Base-by-base conservation (phyloP, 2,888 invertebrate genomes). In the Ophion ventricosus region DNA sequence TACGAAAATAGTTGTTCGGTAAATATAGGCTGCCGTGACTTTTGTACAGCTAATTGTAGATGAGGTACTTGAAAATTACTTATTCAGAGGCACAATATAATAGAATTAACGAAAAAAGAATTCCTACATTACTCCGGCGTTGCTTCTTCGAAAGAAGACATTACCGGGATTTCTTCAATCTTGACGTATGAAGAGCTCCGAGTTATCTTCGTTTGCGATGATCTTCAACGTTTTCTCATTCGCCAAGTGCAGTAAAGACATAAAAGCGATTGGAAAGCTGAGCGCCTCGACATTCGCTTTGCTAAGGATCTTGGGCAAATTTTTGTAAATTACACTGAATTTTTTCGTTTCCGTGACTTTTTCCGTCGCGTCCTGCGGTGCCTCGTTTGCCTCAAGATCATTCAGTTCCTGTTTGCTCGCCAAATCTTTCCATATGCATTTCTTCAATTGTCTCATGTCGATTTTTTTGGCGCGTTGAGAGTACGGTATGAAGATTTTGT, bases 391-490 rank as follows among this genome's bases (percentile, higher is more conserved):
- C 40, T 91, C 90, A 0, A 92, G 88, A 4, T 93, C 91, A 66
- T 91, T 80, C 17, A 25, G 2, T 49, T 14, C 14, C 17, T 14
- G 11, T 17, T 2, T 66, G 7, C 23, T 64, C 0, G 94, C 94
- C 10, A 97, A 93, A 85, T 96, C 92, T 59, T 94, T 94, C 96
- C 97, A 97, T 85, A 97, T 96, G 75, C 95, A 95, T n/a, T 94
- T 94, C 91, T 98, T 98, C 64, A 98, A 93, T 90, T 96, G 96
- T 89, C 96, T 97, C 95, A 98, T 98, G 90, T 98, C 97, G 61
- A 98, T 95, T 82, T 96, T 97, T 91, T 98, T 98, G 5, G 98
- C 97, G 78, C 96, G 95, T 93, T 96, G 96, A 5, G 98, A 97
- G 92, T 97, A 98, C 0, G 96, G 95, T 84, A 98, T 96, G 89